Evolutionary conservation across 2,797 vertebrate genomes (phyloP).

Genomic region (Danio jaintianensis): DNA sequence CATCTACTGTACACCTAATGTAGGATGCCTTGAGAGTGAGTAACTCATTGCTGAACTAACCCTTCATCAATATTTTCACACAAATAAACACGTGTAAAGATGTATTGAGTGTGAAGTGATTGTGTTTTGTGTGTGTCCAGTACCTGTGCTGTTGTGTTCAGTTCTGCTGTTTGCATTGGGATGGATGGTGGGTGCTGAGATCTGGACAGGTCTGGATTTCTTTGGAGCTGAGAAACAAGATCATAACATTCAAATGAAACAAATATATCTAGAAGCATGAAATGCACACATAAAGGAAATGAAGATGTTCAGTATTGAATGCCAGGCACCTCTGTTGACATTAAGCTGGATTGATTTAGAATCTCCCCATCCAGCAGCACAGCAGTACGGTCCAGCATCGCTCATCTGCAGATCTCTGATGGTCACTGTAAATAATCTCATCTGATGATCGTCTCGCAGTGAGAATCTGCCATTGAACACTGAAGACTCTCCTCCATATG

Average conservation of each 20-base stretch:
- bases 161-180: not conserved
- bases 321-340: slow-evolving; percentile 2
- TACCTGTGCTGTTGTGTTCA: slow-evolving; percentile 3
- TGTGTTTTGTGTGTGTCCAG: not conserved
- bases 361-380: not conserved
- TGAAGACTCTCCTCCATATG: not conserved
- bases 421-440: slow-evolving; percentile 18
- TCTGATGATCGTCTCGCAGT: not conserved
- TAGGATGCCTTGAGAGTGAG: too few species aligned
- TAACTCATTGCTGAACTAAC: too few species aligned
- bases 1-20: too few species aligned
- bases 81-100: not conserved
- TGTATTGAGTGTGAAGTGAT: not conserved
- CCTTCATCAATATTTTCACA: not conserved
- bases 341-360: not conserved
- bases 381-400: not conserved
- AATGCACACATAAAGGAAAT: not conserved
- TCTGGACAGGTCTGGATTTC: not conserved
- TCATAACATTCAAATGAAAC: not conserved
- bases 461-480: not conserved
- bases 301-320: not conserved
- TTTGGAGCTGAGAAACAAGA: not conserved
- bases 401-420: not conserved
- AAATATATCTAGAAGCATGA: not conserved
- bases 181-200: not conserved